Conservation (phyloP, 1,140 invertebrate species). For the Bombus breviceps region DNA sequence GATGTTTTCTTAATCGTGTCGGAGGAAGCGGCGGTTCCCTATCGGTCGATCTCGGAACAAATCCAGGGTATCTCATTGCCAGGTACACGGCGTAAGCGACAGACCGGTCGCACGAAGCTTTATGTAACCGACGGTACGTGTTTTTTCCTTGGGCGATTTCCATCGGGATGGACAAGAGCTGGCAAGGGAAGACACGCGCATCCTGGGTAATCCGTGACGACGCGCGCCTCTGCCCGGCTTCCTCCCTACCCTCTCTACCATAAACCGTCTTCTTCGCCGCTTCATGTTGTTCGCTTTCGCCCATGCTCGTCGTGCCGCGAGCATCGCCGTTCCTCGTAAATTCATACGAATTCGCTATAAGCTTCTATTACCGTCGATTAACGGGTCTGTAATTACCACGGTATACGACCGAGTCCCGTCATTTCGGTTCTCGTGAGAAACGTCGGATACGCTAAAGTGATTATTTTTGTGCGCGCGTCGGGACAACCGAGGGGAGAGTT, state of each 20-base stretch:
- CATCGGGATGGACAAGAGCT: conserved; percentile 55
- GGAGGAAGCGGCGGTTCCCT: conserved; percentile 55
- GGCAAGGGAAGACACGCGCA: conserved; percentile 80
- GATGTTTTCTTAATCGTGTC: conserved; percentile 10
- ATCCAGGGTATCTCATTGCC: conserved; percentile 43
- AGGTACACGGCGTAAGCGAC: conserved; percentile 61
- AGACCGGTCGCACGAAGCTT: conserved; percentile 66
- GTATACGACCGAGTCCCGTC: no score
- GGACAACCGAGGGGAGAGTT: no score
- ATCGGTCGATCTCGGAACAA: conserved; percentile 55
- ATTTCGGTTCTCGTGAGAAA: no score
- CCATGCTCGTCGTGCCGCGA: neutral
- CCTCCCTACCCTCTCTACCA: conserved; percentile 30
- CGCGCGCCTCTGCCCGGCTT: conserved; percentile 67
- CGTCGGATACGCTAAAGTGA: no score
- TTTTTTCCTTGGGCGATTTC: conserved; percentile 74
- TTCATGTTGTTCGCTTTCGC: neutral
- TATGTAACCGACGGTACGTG: conserved; percentile 70
- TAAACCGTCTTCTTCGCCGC: conserved; percentile 20
- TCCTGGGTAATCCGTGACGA: conserved; percentile 80
- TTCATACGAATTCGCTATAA: conserved; percentile 27
- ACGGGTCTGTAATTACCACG: conserved; percentile 14
- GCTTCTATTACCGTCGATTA: conserved; percentile 48
- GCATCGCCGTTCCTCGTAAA: conserved; percentile 8
- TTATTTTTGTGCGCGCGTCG: no score